Conservation (phyloP, 2,888 invertebrate species). For the Dyspetes luteomarginatus region DNA sequence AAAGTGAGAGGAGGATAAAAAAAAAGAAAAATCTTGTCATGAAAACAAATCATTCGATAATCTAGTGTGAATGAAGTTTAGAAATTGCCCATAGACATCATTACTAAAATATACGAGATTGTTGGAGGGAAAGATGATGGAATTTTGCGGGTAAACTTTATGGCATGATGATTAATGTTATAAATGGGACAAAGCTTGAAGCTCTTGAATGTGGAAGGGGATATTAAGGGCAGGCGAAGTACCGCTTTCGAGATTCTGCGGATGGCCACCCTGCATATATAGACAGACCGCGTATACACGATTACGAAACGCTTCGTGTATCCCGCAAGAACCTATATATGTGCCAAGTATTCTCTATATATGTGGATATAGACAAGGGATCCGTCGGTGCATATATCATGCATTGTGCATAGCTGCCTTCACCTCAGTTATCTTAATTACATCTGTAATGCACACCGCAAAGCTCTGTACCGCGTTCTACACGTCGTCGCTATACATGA, state of each 20-base stretch:
- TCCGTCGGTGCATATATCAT: constrained; percentile 78
- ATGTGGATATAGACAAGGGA: constrained; percentile 54
- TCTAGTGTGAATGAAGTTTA: too few species aligned
- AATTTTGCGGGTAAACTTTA: not conserved
- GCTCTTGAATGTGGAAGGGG: too few species aligned
- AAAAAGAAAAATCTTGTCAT: not conserved
- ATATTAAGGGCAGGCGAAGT: too few species aligned
- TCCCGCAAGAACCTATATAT: not conserved
- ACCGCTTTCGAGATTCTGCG: too few species aligned
- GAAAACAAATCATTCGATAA: not conserved
- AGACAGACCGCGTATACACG: constrained; percentile 63
- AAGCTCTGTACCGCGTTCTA: constrained; percentile 64
- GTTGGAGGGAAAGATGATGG: too few species aligned
- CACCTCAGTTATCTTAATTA: constrained; percentile 83
- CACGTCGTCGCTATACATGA: constrained; percentile 59
- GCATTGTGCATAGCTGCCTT: constrained; percentile 82
- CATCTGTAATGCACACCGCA: constrained; percentile 82
- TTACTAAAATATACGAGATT: too few species aligned
- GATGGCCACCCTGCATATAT: too few species aligned
- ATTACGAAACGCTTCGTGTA: constrained; percentile 70
- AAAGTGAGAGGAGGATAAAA: too few species aligned
- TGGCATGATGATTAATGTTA: too few species aligned
- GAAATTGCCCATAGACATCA: too few species aligned
- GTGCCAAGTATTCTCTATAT: constrained; percentile 44
- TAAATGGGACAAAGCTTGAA: too few species aligned